A percentile compares a stretch with the other conserved stretches of the same genome.
Evolutionary conservation across 2,797 vertebrate species (phyloP).

Genomic region (Gastrophryne carolinensis): DNA sequence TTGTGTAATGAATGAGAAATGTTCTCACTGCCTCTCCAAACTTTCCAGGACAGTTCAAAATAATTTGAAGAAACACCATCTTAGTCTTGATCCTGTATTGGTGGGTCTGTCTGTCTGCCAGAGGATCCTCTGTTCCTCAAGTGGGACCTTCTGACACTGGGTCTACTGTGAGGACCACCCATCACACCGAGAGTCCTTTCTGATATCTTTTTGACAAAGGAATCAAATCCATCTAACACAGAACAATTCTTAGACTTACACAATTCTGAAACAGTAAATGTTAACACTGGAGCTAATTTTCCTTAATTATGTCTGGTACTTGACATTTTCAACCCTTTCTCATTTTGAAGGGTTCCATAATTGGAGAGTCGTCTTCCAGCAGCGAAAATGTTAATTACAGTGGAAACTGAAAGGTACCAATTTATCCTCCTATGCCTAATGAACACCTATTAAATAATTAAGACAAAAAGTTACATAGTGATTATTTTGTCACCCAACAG

Average conservation of each 20-base stretch:
- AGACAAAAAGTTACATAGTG: background rate
- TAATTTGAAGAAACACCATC: too few species aligned
- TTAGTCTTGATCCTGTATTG: too few species aligned
- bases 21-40: too few species aligned
- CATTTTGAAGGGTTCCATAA: constrained; percentile 16
- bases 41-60: too few species aligned
- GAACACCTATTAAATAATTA: constrained; percentile 33
- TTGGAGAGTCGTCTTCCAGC: constrained; percentile 35
- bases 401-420: background rate
- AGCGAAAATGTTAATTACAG: constrained; percentile 38
- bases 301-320: background rate
- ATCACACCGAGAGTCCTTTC: background rate
- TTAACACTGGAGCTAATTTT: background rate
- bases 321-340: constrained; percentile 5
- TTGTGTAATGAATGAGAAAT: too few species aligned
- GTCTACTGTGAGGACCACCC: background rate
- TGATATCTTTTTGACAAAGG: background rate
- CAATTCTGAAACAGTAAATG: background rate
- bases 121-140: background rate
- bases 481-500: background rate
- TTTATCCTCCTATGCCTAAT: constrained; percentile 15
- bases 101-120: background rate
- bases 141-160: background rate
- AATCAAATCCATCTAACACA: background rate
- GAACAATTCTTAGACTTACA: background rate